Evolutionary conservation across 64 coral and sea anemone species (phyloP), one percentile per base, ranked within the genome.

Genomic region (Pocillopora verrucosa): DNA sequence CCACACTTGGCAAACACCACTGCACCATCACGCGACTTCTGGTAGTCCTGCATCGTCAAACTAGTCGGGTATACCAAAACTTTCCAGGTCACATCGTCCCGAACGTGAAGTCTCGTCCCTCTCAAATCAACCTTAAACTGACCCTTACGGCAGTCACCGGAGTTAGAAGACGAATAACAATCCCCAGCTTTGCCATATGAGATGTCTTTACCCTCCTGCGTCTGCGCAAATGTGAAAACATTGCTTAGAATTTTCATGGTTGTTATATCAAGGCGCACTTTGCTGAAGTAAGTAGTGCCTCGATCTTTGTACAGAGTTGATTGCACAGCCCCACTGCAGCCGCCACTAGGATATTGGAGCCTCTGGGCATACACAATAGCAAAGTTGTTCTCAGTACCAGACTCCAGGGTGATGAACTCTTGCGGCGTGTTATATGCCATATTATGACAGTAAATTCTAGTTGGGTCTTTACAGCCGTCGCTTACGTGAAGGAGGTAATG

Each of bases 141-240:
- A 34, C 97, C 94, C 74, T 93, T 95, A 9, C 97, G 88, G 61
- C 97, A 99, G 12, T 99, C 80, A 13, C 84, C 88, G 22, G 72
- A 83, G 75, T 93, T 97, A 63, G 93, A 70, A 63, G 93, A 70
- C 0, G 97, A 99, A 78, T 88, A 95, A 34, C 97, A 99, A 64
- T 99, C 97, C 11, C 97, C 97, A 58, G 97, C 97, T n/a, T 94
- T 95, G 36, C 94, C 97, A 82, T 93, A 99, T 38, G 91, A 78
- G 24, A 99, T 89, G 38, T 63, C 34, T 22, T 82, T 90, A 12
- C 97, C 88, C 64, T 59, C 67, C 45, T 10, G 34, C 24, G 73
- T 88, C 35, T 69, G 51, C 1, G 91, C 78, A 76, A 95, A 99
- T 20, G 60, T 90, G 84, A 93, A 99, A 35, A 95, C 97, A n/a